phyloP scores from a whole-genome alignment of 2,797 vertebrate genomes.

The Channallabes apus region DNA sequence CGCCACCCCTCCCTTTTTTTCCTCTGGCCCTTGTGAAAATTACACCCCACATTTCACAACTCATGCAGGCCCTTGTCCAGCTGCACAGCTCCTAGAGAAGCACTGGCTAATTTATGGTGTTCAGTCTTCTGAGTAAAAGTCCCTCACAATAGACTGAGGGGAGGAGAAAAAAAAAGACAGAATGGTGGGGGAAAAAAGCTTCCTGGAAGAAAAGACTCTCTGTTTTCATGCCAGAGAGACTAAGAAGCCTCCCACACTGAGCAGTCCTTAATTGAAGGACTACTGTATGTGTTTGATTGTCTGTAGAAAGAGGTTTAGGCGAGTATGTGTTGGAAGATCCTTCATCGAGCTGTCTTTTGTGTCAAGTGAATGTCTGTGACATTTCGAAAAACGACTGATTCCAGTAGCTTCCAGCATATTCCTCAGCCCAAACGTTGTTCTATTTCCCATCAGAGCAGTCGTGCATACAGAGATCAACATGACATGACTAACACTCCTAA shows the following conservation, averaged over 20 bases:
- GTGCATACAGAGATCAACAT: background rate
- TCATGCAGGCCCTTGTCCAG: slow-evolving; percentile 57
- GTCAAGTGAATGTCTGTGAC: slow-evolving; percentile 43
- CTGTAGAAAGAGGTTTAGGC: slow-evolving; percentile 31
- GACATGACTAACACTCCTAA: slow-evolving; percentile 26
- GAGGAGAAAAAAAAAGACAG: slow-evolving; percentile 24
- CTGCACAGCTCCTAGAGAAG: slow-evolving; percentile 33
- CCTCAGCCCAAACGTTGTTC: background rate
- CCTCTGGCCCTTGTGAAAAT: slow-evolving; percentile 59
- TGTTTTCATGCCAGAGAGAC: slow-evolving; percentile 31
- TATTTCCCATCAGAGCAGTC: slow-evolving; percentile 11
- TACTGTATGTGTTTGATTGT: slow-evolving; percentile 34
- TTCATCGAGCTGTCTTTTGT: slow-evolving; percentile 25
- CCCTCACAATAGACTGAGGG: slow-evolving; percentile 24
- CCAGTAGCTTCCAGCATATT: slow-evolving; percentile 13
- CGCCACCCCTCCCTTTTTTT: slow-evolving; percentile 23
- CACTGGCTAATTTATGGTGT: slow-evolving; percentile 36
- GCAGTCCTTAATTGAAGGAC: slow-evolving; percentile 29
- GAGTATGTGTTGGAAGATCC: slow-evolving; percentile 15
- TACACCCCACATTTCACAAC: slow-evolving; percentile 70
- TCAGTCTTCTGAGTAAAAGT: slow-evolving; percentile 18
- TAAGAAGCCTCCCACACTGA: slow-evolving; percentile 35
- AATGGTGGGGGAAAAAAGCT: slow-evolving; percentile 32
- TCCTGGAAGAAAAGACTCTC: slow-evolving; percentile 49
- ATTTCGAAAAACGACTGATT: slow-evolving; percentile 41